Evolutionary conservation across 2,888 invertebrate species (phyloP), one percentile per base, ranked within the genome.

Genomic region (Scaptomyza tumidula): DNA sequence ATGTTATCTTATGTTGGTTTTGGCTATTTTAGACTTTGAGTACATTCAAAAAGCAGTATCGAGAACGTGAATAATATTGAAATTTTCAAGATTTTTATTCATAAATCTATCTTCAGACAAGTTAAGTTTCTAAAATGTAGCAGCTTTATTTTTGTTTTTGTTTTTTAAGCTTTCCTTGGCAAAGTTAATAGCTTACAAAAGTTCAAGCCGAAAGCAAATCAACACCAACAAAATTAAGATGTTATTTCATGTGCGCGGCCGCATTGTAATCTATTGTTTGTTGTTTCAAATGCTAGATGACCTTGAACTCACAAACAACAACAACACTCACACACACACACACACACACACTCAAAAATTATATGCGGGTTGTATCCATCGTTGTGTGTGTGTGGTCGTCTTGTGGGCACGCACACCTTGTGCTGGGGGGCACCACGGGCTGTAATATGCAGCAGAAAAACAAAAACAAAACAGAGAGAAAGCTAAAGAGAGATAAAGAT

Each of bases 271-370:
- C 71, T 80, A 80, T 83, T 80, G 89, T 82, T 85, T 82, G 80
- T 78, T 84, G 80, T 89, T 90, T 89, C 84, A 89, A 89, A 89
- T 90, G 87, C 84, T 90, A 89, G 90, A 89, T 90, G 91, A 91
- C 90, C 90, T 90, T 90, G 90, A 90, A 90, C 90, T 90, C 91
- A 75, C 84, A 75, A 78, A 78, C 64, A 89, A 58, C 49, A 37
- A 56, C 50, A 27, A 48, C 33, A 48, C 37, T 43, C 14, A 24
- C 33, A 7, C 9, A 55, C 50, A 52, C 88, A 65, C 76, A 64
- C 65, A 82, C 74, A 27, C 27, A 63, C 52, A 61, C 27, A 74
- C 41, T 67, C 62, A 62, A 70, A 74, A 74, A 71, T 67, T 60
- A 64, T 59, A 67, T 71, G 75, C 60, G 65, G 43, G 56, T 44